phyloP scores from a whole-genome alignment of 2,888 invertebrate genomes.

The Teinopalpus imperialis region DNA sequence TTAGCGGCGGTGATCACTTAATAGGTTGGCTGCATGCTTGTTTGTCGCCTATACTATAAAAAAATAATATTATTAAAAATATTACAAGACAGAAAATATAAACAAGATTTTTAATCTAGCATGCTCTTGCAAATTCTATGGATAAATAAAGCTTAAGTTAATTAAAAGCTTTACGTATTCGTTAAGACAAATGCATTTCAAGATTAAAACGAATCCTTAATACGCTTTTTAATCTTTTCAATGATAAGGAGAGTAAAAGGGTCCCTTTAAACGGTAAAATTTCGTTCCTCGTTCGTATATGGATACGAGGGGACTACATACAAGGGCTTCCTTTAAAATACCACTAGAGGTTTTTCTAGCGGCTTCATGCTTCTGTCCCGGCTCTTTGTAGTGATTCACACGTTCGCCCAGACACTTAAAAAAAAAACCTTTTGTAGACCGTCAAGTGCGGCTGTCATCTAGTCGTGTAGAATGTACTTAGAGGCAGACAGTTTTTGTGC shows the following conservation, averaged over 20 bases:
- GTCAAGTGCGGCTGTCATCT: constrained; percentile 59
- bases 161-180: too few species aligned
- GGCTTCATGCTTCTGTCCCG: constrained; percentile 32
- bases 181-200: too few species aligned
- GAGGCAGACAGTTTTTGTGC: constrained; percentile 23
- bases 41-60: too few species aligned
- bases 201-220: not conserved
- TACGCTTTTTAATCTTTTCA: constrained; percentile 5
- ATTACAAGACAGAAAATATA: too few species aligned
- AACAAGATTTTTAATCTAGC: too few species aligned
- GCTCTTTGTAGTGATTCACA: constrained; percentile 63
- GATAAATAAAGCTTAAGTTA: too few species aligned
- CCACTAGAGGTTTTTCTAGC: constrained; percentile 17
- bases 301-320: constrained; percentile 29
- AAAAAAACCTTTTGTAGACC: constrained; percentile 67
- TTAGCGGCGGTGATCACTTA: too few species aligned
- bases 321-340: constrained; percentile 32
- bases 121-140: too few species aligned
- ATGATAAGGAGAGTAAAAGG: constrained; percentile 7
- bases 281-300: constrained; percentile 28
- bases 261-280: constrained; percentile 14
- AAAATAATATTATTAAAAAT: too few species aligned
- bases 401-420: constrained; percentile 66
- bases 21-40: too few species aligned
- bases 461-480: constrained; percentile 17